These are phyloP conservation scores for Caenorhabditis panamensis DNA, from an alignment of 2,888 invertebrate species.

Conservation along the genomic window DNA sequence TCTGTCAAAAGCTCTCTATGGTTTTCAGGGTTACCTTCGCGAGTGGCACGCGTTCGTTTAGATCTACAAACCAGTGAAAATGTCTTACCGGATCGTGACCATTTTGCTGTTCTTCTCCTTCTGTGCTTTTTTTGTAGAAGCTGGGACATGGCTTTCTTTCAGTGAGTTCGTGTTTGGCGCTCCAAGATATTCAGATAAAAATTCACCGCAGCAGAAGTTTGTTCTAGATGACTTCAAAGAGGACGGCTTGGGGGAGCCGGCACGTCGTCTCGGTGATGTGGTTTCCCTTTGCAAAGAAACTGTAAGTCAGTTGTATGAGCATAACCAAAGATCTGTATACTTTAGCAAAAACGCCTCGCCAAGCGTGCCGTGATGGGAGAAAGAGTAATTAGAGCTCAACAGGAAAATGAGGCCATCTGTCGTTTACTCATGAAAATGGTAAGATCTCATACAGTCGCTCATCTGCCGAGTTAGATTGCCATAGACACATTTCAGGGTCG, in stretches of 20 bases:
- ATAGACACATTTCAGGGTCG: constrained; percentile 11
- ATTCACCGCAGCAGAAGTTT: background rate
- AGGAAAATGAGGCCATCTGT: constrained; percentile 58
- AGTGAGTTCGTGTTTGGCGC: constrained; percentile 44
- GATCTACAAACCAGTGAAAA: constrained; percentile 3
- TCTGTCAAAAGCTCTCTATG: background rate
- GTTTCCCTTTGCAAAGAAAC: constrained; percentile 59
- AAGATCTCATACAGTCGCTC: background rate
- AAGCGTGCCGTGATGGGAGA: constrained; percentile 54
- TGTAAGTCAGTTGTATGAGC: constrained; percentile 29
- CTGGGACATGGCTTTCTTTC: constrained; percentile 62
- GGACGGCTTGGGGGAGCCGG: constrained; percentile 46
- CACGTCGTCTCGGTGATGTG: constrained; percentile 50
- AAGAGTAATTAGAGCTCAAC: constrained; percentile 54
- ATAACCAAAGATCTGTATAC: too few relatives aligned
- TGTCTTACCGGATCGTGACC: constrained; percentile 6
- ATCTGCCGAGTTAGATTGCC: constrained; percentile 14
- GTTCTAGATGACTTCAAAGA: constrained; percentile 62
- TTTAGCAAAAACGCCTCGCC: constrained; percentile 62
- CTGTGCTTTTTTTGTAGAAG: constrained; percentile 9
- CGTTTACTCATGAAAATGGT: constrained; percentile 61
- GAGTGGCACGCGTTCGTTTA: constrained; percentile 1
- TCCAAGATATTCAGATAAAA: too few relatives aligned
- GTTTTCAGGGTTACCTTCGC: constrained; percentile 46
- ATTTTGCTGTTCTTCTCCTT: constrained; percentile 27